Evolutionary conservation across 2,113 vertebrate genomes (phyloP), one percentile per base, ranked within the genome.

Genomic region (Trichechus manatus): DNA sequence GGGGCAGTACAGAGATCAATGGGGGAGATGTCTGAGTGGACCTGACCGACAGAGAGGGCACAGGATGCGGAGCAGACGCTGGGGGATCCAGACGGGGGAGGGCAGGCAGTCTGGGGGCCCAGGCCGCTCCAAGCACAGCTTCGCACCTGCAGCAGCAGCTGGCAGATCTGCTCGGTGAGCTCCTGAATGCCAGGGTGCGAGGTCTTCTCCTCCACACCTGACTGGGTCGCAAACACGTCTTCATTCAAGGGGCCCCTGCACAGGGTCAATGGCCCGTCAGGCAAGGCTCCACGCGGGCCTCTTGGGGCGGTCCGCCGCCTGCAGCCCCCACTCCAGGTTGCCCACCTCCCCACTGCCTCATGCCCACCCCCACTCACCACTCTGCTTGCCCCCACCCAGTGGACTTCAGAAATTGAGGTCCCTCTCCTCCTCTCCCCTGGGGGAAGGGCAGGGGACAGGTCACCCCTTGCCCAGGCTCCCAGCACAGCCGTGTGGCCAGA

Each of bases 161-260:
- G 98, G 97, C 99, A 99, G 90, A 99, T 99, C 98, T 99, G 99
- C 94, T 99, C 99, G 0, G 99, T 99, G 85, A 99, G 98, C 89
- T 99, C 99, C 98, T 99, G 99, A 78, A 99, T 97, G 3, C 99
- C 98, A 13, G 99, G 98, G 89, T 99, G 99, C 44, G 98, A 97
- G 31, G 98, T 97, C 98, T 99, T 99, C 44, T 99, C 98, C 96
- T 99, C 99, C 1, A 95, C 84, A 95, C 0, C 39, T 9, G 89
- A 82, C 0, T 98, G 99, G 66, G 98, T 98, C 2, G 98, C 97
- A 93, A 99, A 99, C 66, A 99, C 99, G 1, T 99, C 99, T 98
- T 99, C 99, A 84, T 99, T 99, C 95, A 99, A 99, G 4, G 99
- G 99, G 75, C 99, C 99, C 98, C 99, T 99, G 98, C 1, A 42